phyloP scores from a whole-genome alignment of 2,797 vertebrate species.

The Thunnus albacares region DNA sequence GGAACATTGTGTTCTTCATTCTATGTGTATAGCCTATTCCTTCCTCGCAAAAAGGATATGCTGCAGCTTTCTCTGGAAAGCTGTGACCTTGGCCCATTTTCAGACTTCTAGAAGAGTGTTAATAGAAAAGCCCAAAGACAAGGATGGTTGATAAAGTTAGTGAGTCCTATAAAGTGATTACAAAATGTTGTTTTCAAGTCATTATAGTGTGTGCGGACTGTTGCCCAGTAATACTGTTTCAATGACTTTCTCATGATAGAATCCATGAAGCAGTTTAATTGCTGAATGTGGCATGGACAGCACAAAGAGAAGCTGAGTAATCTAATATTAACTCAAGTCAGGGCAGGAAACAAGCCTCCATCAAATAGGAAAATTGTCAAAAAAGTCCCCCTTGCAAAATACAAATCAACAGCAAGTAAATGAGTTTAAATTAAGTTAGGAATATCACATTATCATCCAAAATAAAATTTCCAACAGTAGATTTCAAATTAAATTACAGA shows the following conservation, averaged over 20 bases:
- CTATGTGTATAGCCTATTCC: slow-evolving; percentile 32
- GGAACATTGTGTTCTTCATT: slow-evolving; percentile 63
- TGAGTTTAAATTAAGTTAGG: slow-evolving; percentile 82
- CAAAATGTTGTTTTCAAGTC: slow-evolving; percentile 62
- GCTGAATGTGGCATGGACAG: slow-evolving; percentile 43
- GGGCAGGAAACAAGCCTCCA: slow-evolving; percentile 67
- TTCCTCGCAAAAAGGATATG: slow-evolving; percentile 43
- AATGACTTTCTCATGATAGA: slow-evolving; percentile 68
- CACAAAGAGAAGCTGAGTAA: slow-evolving; percentile 53
- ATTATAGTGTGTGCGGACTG: slow-evolving; percentile 30
- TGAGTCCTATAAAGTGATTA: slow-evolving; percentile 53
- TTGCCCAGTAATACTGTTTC: slow-evolving; percentile 41
- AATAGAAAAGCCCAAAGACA: slow-evolving; percentile 55
- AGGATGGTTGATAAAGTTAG: slow-evolving; percentile 53
- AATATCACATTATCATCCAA: slow-evolving; percentile 85
- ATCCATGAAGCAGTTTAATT: slow-evolving; percentile 40
- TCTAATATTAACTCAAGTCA: slow-evolving; percentile 66
- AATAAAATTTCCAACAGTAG: slow-evolving; percentile 82
- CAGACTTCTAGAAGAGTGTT: slow-evolving; percentile 47
- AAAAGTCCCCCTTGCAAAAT: slow-evolving; percentile 76
- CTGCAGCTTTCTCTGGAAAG: slow-evolving; percentile 56
- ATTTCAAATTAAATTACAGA: slow-evolving; percentile 80
- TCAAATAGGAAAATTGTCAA: slow-evolving; percentile 50
- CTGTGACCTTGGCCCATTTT: slow-evolving; percentile 75
- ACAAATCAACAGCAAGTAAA: slow-evolving; percentile 82